phyloP scores from a whole-genome alignment of 1,140 invertebrate species.

The Paracyclopina nana region DNA sequence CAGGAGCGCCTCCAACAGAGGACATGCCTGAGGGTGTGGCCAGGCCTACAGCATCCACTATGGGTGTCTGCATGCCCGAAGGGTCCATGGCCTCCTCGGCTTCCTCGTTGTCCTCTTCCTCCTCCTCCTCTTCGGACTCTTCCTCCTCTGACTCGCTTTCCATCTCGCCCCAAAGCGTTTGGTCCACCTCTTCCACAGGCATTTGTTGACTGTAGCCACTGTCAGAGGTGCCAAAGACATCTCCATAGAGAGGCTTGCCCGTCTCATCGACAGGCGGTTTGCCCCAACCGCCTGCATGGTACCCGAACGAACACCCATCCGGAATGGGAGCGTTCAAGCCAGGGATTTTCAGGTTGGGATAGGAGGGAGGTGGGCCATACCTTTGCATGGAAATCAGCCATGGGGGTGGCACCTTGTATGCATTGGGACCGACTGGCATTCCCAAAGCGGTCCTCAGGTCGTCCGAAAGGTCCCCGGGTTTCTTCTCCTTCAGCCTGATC shows the following conservation, averaged over 20 bases:
- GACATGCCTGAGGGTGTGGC: slow-evolving; percentile 87
- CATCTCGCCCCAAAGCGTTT: slow-evolving; percentile 87
- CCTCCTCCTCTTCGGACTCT: slow-evolving; percentile 58
- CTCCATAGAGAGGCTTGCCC: slow-evolving; percentile 92
- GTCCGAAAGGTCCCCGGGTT: slow-evolving; percentile 89
- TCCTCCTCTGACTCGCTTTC: slow-evolving; percentile 87
- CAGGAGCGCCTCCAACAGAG: slow-evolving; percentile 56
- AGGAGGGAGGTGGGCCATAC: slow-evolving; percentile 96
- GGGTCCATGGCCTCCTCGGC: slow-evolving; percentile 31
- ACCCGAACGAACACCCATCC: slow-evolving; percentile 91
- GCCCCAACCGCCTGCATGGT: slow-evolving; percentile 97
- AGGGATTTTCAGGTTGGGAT: slow-evolving; percentile 94
- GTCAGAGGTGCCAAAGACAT: slow-evolving; percentile 62
- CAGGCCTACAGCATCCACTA: slow-evolving; percentile 52
- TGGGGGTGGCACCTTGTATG: slow-evolving; percentile 77
- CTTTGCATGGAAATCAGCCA: slow-evolving; percentile 98
- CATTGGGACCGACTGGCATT: slow-evolving; percentile 88
- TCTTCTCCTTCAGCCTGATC: slow-evolving; percentile 88
- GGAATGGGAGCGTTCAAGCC: slow-evolving; percentile 81
- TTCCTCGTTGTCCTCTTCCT: slow-evolving; percentile 46
- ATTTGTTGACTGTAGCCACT: neutral
- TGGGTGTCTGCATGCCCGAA: slow-evolving; percentile 34
- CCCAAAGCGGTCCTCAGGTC: slow-evolving; percentile 87
- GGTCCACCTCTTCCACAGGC: slow-evolving; percentile 39
- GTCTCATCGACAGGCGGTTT: slow-evolving; percentile 99